Base-by-base conservation (phyloP, 2,888 invertebrate genomes). In the Dynastes maya region DNA sequence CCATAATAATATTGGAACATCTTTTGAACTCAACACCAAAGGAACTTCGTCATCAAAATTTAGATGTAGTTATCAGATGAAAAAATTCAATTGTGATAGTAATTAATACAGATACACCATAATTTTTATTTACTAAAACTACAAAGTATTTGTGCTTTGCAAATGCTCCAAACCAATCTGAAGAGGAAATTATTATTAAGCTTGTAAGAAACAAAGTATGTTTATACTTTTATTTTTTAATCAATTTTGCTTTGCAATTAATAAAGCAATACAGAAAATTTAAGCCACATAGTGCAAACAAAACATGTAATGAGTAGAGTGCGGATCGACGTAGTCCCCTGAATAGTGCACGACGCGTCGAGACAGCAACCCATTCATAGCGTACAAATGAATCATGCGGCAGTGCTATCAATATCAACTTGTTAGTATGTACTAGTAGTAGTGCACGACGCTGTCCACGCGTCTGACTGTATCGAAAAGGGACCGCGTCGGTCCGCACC, bases 1-100 rank as follows among this genome's bases (percentile, higher is more conserved):
- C 51, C 45, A 71, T 72, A 51, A 51, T 13, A 78, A 76, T 22
- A 51, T 8, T 29, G 32, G 53, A 22, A 64, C 71, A 53, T 67
- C 16, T 68, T 40, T 49, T 55, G 53, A 72, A 22, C 51, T 29
- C 29, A 67, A 77, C 77, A 67, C 77, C 77, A 79, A 79, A 79
- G 79, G 77, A 53, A 76, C 49, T 58, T n/a, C 79, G 53, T 71
- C 64, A 45, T 53, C 53, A 77, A 58, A 68, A 45, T 49, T 27
- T 58, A 70, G 29, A 70, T 61, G 32, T 63, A 77, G 51, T 63
- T 65, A 78, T 78, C 64, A 72, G 45, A 32, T 51, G 29, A 72
- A 72, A 53, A 78, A 72, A 72, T 45, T 37, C 76, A 68, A 70
- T 70, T 77, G 78, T 78, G 78, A 78, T 78, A 78, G 78, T 76